Evolutionary conservation across 1,140 invertebrate genomes (phyloP), one percentile per base, ranked within the genome.

Genomic region (Arion vulgaris): DNA sequence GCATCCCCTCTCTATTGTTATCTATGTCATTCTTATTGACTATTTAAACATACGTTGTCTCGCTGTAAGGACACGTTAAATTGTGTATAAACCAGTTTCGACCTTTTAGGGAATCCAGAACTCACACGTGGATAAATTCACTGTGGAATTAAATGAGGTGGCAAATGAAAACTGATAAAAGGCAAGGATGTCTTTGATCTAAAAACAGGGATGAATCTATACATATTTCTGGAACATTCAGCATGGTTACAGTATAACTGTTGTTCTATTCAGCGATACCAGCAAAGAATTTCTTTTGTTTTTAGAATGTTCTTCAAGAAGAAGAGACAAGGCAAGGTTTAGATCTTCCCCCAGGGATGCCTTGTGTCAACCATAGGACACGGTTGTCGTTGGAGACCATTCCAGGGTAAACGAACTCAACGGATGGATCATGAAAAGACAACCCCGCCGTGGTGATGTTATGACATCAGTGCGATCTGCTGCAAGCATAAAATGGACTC

Each of bases 301-400:
- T n/a, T 62, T 5, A 23, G 57, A 62, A n/a, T 62, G 26, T 62
- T n/a, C 13, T n/a, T 13, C 5, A 5, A 62, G 57, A 62, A n/a
- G 57, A 13, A 15, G 57, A 62, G 26, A 23, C 45, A 49, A 49
- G 45, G 45, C 9, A 19, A 11, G 45, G 9, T 23, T 62, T 62
- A n/a, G 57, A 62, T 62, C 57, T 62, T 62, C 26, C 57, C 57
- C 57, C 57, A 62, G 57, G 57, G 57, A 19, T 62, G 13, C 57
- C 57, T 62, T 19, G 26, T 62, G 13, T 62, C 57, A 13, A 62
- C 13, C 57, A n/a, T 23, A n/a, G n/a, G 26, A 62, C 57, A 15
- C 13, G 13, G 11, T 62, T n/a, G 15, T 23, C 26, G 26, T 62
- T 5, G 13, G 5, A 62, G 57, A 62, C 13, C 57, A 62, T 62